Percentiles rank a stretch among this genome's conserved stretches.
phyloP scores from a whole-genome alignment of 2,888 invertebrate species.

The Liposcelis brunnea region DNA sequence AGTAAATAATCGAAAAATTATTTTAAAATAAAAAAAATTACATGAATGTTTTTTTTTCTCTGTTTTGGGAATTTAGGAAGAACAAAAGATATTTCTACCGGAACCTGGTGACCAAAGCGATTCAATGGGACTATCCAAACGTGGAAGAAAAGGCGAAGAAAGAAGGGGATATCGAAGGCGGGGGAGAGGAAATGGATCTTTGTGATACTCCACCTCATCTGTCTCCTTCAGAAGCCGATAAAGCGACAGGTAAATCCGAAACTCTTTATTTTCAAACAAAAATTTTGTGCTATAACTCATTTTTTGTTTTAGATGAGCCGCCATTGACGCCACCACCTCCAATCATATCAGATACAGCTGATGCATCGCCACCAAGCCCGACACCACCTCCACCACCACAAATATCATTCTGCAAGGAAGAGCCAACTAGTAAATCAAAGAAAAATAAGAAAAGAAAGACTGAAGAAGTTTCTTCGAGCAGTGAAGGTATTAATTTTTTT shows the following conservation, averaged over 20 bases:
- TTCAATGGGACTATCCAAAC: conserved; percentile 45
- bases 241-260: too few species aligned
- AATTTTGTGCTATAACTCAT: neutral
- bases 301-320: neutral
- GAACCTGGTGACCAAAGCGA: conserved; percentile 36
- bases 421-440: neutral
- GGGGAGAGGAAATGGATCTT: conserved; percentile 34
- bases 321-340: conserved; percentile 15
- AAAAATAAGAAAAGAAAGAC: neutral
- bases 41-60: conserved; percentile 8
- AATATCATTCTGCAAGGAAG: neutral
- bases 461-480: conserved; percentile 2
- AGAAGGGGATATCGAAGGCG: neutral
- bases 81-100: conserved; percentile 51
- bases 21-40: too few species aligned
- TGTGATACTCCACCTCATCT: conserved; percentile 36
- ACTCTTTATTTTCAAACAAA: too few species aligned
- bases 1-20: too few species aligned
- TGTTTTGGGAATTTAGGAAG: conserved; percentile 28
- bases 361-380: conserved; percentile 13
- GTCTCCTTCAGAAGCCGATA: neutral
- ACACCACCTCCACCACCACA: conserved; percentile 12
- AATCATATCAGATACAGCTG: conserved; percentile 13
- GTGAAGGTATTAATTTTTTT: neutral
- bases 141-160: neutral